Evolutionary conservation across 2,113 vertebrate genomes (phyloP).

Genomic region (Nicator chloris): DNA sequence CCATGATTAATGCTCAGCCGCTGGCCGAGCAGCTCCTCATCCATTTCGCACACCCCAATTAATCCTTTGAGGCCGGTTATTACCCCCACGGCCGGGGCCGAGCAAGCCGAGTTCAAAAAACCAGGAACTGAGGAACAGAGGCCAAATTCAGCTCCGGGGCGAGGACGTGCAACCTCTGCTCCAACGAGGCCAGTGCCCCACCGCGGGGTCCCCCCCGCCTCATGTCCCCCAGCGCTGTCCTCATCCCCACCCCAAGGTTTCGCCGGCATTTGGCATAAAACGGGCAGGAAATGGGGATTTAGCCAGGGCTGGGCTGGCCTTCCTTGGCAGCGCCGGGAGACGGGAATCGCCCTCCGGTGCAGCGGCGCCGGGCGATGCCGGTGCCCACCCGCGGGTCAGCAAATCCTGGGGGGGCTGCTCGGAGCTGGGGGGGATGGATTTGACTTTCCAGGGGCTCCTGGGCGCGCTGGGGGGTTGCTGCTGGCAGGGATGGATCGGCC

Average conservation of each 20-base stretch:
- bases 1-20: not conserved
- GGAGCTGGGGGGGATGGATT: not conserved
- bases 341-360: not conserved
- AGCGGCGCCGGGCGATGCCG: not conserved
- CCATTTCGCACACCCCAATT: slow-evolving; percentile 28
- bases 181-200: not conserved
- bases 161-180: not conserved
- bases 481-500: not conserved
- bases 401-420: not conserved
- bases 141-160: not conserved
- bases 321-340: not conserved
- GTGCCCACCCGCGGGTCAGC: not conserved
- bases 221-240: fast-evolving
- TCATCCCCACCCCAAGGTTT: not conserved
- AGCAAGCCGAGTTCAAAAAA: not conserved
- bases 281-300: not conserved
- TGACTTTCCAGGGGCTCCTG: not conserved
- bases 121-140: not conserved
- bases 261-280: not conserved
- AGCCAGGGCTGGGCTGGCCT: not conserved
- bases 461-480: not conserved
- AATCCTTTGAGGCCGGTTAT: not conserved
- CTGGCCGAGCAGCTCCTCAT: not conserved
- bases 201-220: not conserved
- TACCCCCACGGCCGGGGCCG: not conserved